phyloP scores from a whole-genome alignment of 2,797 vertebrate genomes.

The Gila robusta region DNA sequence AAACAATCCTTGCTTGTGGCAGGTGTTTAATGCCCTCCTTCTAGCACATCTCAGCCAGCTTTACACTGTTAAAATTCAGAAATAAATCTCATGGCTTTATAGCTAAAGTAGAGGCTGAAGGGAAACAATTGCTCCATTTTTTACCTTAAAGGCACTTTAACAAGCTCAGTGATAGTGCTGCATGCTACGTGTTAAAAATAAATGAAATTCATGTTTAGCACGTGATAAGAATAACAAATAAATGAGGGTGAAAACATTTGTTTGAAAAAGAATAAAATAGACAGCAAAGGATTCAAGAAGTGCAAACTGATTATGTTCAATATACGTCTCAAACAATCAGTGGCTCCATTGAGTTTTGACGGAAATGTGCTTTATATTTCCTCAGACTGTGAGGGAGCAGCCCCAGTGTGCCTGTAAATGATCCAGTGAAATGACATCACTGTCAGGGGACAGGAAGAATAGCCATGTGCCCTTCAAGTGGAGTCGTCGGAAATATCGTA shows the following conservation, averaged over 20 bases:
- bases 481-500: background rate
- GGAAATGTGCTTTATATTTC: constrained; percentile 56
- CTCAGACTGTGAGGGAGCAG: constrained; percentile 61
- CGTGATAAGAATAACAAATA: constrained; percentile 48
- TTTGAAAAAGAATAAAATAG: constrained; percentile 15
- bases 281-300: constrained; percentile 14
- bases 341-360: constrained; percentile 48
- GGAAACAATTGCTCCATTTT: constrained; percentile 41
- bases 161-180: constrained; percentile 7
- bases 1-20: constrained; percentile 67
- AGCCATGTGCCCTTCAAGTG: constrained; percentile 1
- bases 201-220: constrained; percentile 41
- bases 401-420: constrained; percentile 67
- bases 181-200: background rate
- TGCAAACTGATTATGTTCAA: constrained; percentile 52
- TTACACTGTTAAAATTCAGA: constrained; percentile 51
- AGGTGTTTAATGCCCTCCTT: constrained; percentile 65
- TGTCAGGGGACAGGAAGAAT: constrained; percentile 60
- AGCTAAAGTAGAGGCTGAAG: constrained; percentile 38
- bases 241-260: constrained; percentile 39
- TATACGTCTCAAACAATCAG: constrained; percentile 44
- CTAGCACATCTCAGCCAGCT: constrained; percentile 50
- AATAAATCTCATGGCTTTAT: constrained; percentile 51
- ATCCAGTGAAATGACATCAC: constrained; percentile 67
- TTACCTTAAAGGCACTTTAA: background rate